Evolutionary conservation across 1,140 invertebrate species (phyloP).

Genomic region (Hyles vespertilio): DNA sequence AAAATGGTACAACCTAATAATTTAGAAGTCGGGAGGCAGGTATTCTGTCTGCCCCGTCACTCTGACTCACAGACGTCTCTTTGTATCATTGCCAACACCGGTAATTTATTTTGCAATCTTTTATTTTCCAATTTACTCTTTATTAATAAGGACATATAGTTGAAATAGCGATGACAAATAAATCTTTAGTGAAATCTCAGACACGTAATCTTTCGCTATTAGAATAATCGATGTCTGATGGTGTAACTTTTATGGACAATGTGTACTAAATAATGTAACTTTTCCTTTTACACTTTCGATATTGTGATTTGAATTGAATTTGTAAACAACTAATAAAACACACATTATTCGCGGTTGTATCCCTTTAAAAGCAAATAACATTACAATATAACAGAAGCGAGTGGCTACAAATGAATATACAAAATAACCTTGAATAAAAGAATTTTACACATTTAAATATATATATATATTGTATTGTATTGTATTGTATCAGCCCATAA

Average conservation of each 20-base stretch:
- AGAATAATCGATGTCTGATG: constrained; percentile 53
- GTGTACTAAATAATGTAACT: background rate
- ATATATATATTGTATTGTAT: no score
- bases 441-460: no score
- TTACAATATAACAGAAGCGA: no score
- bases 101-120: constrained; percentile 13
- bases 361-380: no score
- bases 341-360: no score
- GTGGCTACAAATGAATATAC: no score
- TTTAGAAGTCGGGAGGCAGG: constrained; percentile 9
- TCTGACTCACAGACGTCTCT: constrained; percentile 53
- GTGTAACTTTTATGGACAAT: constrained; percentile 34
- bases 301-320: no score
- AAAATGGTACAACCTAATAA: no score
- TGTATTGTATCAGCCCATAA: no score
- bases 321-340: no score
- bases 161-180: constrained; percentile 30
- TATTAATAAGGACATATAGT: constrained; percentile 32
- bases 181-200: constrained; percentile 27
- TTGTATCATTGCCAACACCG: constrained; percentile 46
- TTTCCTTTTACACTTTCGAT: no score
- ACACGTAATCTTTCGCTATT: constrained; percentile 48
- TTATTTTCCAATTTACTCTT: constrained; percentile 12
- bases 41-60: constrained; percentile 16
- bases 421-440: no score